phyloP scores from a whole-genome alignment of 2,797 vertebrate genomes.

The Myotis pilosus region DNA sequence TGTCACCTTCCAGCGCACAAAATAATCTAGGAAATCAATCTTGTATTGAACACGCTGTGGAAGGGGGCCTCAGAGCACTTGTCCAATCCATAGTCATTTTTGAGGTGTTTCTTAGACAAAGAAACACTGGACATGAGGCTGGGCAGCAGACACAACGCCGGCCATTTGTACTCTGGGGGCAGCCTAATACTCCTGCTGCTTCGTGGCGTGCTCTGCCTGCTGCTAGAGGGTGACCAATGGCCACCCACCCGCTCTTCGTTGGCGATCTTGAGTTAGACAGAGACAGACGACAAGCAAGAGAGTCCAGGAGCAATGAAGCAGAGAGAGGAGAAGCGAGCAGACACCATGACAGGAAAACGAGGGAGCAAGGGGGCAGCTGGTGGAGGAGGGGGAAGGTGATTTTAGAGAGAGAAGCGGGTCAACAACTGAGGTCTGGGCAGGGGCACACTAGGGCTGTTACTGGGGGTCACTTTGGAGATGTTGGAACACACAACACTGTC shows the following conservation, averaged over 20 bases:
- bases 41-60: fast-evolving
- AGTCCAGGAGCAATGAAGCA: not conserved
- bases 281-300: fast-evolving
- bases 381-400: not conserved
- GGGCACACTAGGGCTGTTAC: fast-evolving
- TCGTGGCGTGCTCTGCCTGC: not conserved
- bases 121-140: not conserved
- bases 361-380: fast-evolving
- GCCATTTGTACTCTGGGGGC: not conserved
- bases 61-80: not conserved
- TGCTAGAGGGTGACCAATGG: fast-evolving
- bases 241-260: not conserved
- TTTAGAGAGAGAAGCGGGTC: not conserved
- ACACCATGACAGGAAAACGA: not conserved
- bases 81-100: not conserved
- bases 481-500: not conserved
- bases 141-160: not conserved
- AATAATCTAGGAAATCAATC: not conserved
- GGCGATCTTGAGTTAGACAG: not conserved
- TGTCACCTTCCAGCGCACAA: not conserved
- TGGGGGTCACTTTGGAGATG: not conserved
- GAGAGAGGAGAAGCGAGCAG: not conserved
- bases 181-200: not conserved
- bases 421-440: not conserved
- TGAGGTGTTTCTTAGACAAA: not conserved